These are phyloP conservation scores for Telmatherina bonti DNA, from an alignment of 2,797 vertebrate genomes.

Conservation along the genomic window DNA sequence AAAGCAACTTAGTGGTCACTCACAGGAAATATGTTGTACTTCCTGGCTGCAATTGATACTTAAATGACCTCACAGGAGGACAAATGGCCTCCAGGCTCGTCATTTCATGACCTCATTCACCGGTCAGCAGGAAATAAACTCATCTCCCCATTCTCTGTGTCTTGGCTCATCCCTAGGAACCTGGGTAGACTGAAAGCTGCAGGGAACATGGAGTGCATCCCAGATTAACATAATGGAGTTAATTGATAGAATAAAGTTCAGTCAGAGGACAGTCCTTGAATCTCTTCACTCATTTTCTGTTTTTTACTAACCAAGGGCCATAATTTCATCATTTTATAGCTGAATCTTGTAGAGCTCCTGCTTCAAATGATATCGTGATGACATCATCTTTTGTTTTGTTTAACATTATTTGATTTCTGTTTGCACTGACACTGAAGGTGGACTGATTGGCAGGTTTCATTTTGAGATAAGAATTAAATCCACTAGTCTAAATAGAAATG, in stretches of 20 bases:
- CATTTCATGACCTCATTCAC: conserved; percentile 59
- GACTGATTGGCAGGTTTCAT: not conserved
- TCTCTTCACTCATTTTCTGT: conserved; percentile 55
- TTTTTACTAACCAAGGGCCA: conserved; percentile 52
- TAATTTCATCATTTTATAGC: conserved; percentile 60
- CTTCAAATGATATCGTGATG: conserved; percentile 43
- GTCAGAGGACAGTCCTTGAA: conserved; percentile 61
- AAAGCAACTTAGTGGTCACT: conserved; percentile 48
- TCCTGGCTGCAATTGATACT: conserved; percentile 25
- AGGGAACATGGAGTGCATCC: conserved; percentile 76
- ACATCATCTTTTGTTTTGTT: conserved; percentile 41
- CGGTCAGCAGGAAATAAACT: conserved; percentile 56
- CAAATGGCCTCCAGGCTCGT: conserved; percentile 42
- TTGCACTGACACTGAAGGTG: conserved; percentile 12
- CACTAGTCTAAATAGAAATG: too few species aligned
- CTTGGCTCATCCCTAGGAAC: conserved; percentile 56
- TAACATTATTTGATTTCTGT: conserved; percentile 18
- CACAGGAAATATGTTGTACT: conserved; percentile 36
- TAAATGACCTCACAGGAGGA: conserved; percentile 52
- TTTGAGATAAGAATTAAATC: too few species aligned
- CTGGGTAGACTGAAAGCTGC: conserved; percentile 65
- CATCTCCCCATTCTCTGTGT: conserved; percentile 50
- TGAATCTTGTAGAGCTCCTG: conserved; percentile 54
- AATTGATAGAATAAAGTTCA: conserved; percentile 76
- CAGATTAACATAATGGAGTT: conserved; percentile 78